Evolutionary conservation across 2,797 vertebrate genomes (phyloP).

Genomic region (Choloepus didactylus): DNA sequence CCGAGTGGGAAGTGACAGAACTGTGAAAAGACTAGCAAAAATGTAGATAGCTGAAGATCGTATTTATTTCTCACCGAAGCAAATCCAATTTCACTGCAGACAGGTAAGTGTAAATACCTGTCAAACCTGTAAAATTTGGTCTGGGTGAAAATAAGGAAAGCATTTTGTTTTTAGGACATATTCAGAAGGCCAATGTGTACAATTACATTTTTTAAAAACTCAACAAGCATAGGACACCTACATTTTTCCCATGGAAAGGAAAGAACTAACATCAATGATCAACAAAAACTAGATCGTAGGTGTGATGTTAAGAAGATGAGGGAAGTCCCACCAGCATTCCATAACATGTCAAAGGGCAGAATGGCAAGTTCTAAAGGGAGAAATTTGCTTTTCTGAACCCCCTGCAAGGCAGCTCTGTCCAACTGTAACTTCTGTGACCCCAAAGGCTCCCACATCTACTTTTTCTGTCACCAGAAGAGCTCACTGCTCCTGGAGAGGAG

Average conservation of each 20-base stretch:
- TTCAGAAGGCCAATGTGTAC: not conserved
- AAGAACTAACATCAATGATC: fast-evolving
- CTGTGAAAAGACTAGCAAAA: not conserved
- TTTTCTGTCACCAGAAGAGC: not conserved
- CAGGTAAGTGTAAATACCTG: not conserved
- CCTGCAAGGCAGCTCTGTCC: not conserved
- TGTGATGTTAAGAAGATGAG: not conserved
- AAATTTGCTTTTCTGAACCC: not conserved
- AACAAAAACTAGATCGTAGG: not conserved
- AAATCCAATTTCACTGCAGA: not conserved
- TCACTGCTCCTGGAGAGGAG: not conserved
- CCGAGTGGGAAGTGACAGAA: not conserved
- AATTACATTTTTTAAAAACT: not conserved
- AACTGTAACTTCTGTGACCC: not conserved
- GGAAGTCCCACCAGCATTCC: fast-evolving
- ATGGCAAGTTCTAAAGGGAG: too few species aligned
- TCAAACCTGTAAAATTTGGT: not conserved
- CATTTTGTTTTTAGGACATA: not conserved
- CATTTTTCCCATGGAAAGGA: not conserved
- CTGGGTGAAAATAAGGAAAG: not conserved
- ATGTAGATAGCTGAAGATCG: not conserved
- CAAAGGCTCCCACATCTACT: not conserved
- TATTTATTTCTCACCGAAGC: not conserved
- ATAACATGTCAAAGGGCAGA: fast-evolving
- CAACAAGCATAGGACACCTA: not conserved